Evolutionary conservation across 1,140 invertebrate genomes (phyloP), one percentile per base, ranked within the genome.

Genomic region (Halyomorpha halys): DNA sequence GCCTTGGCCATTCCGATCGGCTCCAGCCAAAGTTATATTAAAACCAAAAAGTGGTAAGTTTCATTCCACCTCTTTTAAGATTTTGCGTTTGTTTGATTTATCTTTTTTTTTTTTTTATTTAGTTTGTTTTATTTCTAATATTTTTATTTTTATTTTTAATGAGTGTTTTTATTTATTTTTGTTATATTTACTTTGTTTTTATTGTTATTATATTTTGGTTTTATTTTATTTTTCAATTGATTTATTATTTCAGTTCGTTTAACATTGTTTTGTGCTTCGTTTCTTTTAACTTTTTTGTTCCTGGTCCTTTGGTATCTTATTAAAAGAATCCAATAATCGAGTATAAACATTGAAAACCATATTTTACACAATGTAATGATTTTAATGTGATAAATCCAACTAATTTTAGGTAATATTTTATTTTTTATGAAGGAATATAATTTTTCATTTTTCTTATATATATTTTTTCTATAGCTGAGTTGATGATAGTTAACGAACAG

Each of bases 31-130:
- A 79, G 76, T 79, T 73, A 76, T 79, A 76, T 73, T 78, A 73
- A 74, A 77, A 78, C 78, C 77, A 77, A 78, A 77, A 72, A 79
- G 76, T 76, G 78, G 77, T 79, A 78, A 79, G 77, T 79, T 76
- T 66, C 51, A 66, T 63, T 65, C 67, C 63, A 67, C 66, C 65
- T 68, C 49, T 63, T 65, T 64, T 68, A 69, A 61, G 64, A 69
- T 71, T 70, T 67, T 66, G 62, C 69, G 65, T 68, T 68, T 65
- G 63, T 61, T 65, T 49, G 63, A 66, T 67, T 65, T 61, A 64
- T 67, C 54, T 67, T 63, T 44, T 64, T 64, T 49, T 63, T 62
- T 67, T 54, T 64, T 45, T 53, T 14, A 25, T 64, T 67, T 64
- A 61, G 27, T 65, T 65, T 67, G n/a, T 23, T 25, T 49, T 47